Conservation (phyloP, 2,888 invertebrate species). For the Agrotis ipsilon region DNA sequence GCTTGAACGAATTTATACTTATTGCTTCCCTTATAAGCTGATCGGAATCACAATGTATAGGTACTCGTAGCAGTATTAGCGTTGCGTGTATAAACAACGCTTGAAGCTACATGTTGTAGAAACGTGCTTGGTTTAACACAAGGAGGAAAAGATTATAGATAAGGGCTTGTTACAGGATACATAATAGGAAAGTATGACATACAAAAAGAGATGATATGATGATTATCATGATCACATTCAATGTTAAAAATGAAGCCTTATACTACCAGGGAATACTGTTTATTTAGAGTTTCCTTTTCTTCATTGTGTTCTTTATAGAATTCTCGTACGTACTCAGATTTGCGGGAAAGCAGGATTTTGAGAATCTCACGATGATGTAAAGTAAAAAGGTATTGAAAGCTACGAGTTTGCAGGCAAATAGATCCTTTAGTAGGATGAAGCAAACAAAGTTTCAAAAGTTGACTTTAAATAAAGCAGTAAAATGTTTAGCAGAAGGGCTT, state of each 20-base stretch:
- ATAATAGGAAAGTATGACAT: neutral
- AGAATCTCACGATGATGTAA: too few relatives aligned
- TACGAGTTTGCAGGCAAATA: neutral
- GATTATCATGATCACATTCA: neutral
- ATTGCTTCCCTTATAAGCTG: conserved; percentile 24
- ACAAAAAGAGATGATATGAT: neutral
- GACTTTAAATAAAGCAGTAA: neutral
- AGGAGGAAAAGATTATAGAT: conserved; percentile 22
- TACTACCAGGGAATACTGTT: too few relatives aligned
- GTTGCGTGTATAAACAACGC: conserved; percentile 39
- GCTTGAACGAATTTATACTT: conserved; percentile 10
- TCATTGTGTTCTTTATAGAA: too few relatives aligned
- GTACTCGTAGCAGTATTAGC: conserved; percentile 39
- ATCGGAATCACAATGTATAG: conserved; percentile 25
- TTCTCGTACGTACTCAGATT: too few relatives aligned
- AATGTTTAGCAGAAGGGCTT: too few relatives aligned
- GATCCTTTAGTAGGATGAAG: neutral
- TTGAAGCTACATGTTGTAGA: conserved; percentile 24
- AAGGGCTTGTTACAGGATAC: neutral
- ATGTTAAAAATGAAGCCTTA: too few relatives aligned
- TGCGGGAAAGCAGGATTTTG: too few relatives aligned
- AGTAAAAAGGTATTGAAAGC: neutral
- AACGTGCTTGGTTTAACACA: conserved; percentile 38
- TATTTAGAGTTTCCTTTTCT: too few relatives aligned
- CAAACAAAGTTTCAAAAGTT: neutral